Evolutionary conservation across 2,888 invertebrate species (phyloP), one percentile per base, ranked within the genome.

Genomic region (Megalurothrips usitatus): DNA sequence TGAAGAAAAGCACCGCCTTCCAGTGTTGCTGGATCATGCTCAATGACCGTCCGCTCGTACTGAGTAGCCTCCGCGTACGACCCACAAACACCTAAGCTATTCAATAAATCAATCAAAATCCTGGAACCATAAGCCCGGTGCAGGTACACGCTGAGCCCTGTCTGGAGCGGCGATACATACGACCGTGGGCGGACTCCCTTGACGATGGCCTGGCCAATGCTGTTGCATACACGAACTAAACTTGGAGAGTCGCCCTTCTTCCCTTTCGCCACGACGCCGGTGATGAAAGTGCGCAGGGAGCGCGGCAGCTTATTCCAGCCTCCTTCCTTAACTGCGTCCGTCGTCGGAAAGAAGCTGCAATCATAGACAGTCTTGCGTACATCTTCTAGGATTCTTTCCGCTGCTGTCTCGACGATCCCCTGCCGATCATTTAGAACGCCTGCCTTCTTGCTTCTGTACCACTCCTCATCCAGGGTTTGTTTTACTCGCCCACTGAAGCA

Each of bases 171-270:
- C 19, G 81, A 82, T 10, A 79, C 48, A 43, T 82, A 82, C n/a
- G 82, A 82, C 28, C 81, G 58, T 48, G 82, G 81, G 78, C 82
- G 68, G 9, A 68, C 26, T n/a, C 23, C 68, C 9, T n/a, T 4
- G 26, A 68, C 11, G 26, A 68, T n/a, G 8, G n/a, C 68, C 11
- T 23, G 68, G 23, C 68, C 68, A 2, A 23, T 23, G 0, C 9
- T 23, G 68, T 68, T 68, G 68, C 68, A 68, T 6, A 9, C 23
- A 0, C 68, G n/a, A 4, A 68, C 9, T 0, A n/a, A 11, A 4
- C 9, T 23, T 4, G 23, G 1, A n/a, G n/a, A 0, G 23, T 68
- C 68, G 23, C 68, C 68, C 26, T 23, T 68, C 9, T 68, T 68
- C 6, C 68, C 23, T 23, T 26, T n/a, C n/a, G 4, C 0, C 9